Percentiles rank a stretch among this genome's conserved stretches.
Conservation (phyloP, 2,888 invertebrate genomes). For the Acanthosepion esculentum region DNA sequence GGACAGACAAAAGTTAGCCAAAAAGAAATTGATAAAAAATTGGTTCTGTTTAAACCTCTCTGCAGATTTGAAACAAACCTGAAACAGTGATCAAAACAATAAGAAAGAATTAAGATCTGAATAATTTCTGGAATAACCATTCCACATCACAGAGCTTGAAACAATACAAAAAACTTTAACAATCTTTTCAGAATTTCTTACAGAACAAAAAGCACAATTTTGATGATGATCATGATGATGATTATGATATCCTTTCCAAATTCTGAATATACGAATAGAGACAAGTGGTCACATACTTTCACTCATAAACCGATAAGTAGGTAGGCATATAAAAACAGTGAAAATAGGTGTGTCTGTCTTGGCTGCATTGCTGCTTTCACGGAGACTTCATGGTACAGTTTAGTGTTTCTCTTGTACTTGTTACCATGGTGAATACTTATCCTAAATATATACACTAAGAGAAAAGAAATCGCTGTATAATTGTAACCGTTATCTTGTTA, state of each 20-base stretch:
- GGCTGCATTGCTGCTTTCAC: background rate
- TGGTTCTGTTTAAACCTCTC: too few relatives aligned
- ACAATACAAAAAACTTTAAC: too few relatives aligned
- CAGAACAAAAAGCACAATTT: too few relatives aligned
- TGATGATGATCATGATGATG: too few relatives aligned
- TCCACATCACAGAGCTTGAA: too few relatives aligned
- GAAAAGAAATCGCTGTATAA: background rate
- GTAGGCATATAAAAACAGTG: background rate
- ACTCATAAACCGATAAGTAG: background rate
- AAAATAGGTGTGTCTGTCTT: background rate
- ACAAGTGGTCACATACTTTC: background rate
- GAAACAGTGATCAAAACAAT: too few relatives aligned
- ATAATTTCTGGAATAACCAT: too few relatives aligned
- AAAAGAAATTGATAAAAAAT: too few relatives aligned
- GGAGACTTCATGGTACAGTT: background rate
- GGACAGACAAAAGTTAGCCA: too few relatives aligned
- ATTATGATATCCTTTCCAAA: background rate
- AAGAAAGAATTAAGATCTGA: too few relatives aligned
- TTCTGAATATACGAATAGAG: background rate
- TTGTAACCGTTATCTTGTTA: background rate
- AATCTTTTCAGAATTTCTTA: too few relatives aligned
- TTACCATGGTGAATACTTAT: constrained; percentile 18
- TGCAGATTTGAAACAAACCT: too few relatives aligned
- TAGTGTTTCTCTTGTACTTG: background rate
- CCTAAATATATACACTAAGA: constrained; percentile 15